Base-by-base conservation (phyloP, 2,113 vertebrate species). In the Phodopus roborovskii region DNA sequence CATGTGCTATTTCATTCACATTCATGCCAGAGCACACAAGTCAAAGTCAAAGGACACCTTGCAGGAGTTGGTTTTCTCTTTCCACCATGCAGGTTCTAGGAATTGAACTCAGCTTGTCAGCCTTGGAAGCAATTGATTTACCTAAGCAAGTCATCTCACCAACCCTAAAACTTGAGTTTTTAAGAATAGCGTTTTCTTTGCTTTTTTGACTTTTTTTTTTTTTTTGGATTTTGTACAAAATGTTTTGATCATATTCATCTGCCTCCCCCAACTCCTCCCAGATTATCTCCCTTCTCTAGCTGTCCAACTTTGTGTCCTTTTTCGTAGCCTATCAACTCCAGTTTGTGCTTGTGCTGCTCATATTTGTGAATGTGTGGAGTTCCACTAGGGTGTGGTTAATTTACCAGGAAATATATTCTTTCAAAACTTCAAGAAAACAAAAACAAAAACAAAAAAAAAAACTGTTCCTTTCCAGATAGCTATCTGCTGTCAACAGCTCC, bases 111-210 rank as follows among this genome's bases (percentile, higher is more conserved):
- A 33, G 42, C 62, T 66, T 33, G 26, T 85, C 16, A 66, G 42
- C 33, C 60, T 66, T 85, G 17, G 42, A 9, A 45, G 28, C 39
- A 66, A 22, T 64, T 68, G 42, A 28, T 85, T 68, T 66, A 85
- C 36, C 83, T 26, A 33, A 68, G 28, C 36, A 85, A 68, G 28
- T 66, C 83, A 36, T 48, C 83, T 68, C 17, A 19, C 10, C 83
- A 68, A 28, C 42, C 28, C 42, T 39, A 36, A 84, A 85, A 84
- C 58, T 84, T 92, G 56, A 53, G 77, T 79, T 92, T 96, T 91
- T 56, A 20, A 94, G 58, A 81, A 20, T 42, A 83, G 50, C 12
- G 19, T 48, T 94, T 87, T 48, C 39, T 64, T 16, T 66, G 9
- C 17, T 85, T 66, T 48, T 19, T 24, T 17, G 17, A 26, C n/a